phyloP scores from a whole-genome alignment of 2,113 vertebrate species.

The Chionomys nivalis region DNA sequence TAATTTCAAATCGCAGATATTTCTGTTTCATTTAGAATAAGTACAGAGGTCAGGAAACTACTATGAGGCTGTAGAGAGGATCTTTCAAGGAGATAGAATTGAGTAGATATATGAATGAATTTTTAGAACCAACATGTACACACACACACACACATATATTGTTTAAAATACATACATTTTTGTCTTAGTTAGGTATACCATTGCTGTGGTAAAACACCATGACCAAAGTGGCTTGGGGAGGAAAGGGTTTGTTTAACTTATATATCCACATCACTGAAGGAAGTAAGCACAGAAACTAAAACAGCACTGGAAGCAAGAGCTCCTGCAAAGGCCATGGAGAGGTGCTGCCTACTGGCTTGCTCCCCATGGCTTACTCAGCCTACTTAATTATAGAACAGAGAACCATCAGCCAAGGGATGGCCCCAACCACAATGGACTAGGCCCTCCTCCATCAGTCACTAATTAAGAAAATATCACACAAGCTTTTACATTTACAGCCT shows the following conservation, averaged over 20 bases:
- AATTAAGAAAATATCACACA: not conserved
- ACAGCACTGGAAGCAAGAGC: too few species aligned
- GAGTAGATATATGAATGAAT: not conserved
- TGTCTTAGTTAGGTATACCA: not conserved
- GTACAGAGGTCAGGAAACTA: not conserved
- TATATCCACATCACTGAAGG: not conserved
- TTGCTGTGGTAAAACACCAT: not conserved
- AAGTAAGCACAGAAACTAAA: not conserved
- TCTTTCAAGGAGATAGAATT: not conserved
- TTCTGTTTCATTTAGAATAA: not conserved
- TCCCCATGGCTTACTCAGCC: not conserved
- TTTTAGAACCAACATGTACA: too few species aligned
- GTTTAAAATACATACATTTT: not conserved
- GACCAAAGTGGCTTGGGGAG: not conserved
- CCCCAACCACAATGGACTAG: not conserved
- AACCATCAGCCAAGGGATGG: not conserved
- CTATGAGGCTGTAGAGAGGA: not conserved
- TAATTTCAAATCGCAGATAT: not conserved
- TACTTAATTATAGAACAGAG: not conserved
- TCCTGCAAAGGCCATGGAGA: too few species aligned
- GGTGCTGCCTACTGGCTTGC: not conserved
- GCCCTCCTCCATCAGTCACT: not conserved
- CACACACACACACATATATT: too few species aligned
- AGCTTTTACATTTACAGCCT: not conserved
- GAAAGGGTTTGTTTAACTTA: not conserved